A percentile compares a stretch with the other conserved stretches of the same genome.
Conservation (phyloP, 2,113 vertebrate genomes). For the Corythoichthys haematopterus region DNA sequence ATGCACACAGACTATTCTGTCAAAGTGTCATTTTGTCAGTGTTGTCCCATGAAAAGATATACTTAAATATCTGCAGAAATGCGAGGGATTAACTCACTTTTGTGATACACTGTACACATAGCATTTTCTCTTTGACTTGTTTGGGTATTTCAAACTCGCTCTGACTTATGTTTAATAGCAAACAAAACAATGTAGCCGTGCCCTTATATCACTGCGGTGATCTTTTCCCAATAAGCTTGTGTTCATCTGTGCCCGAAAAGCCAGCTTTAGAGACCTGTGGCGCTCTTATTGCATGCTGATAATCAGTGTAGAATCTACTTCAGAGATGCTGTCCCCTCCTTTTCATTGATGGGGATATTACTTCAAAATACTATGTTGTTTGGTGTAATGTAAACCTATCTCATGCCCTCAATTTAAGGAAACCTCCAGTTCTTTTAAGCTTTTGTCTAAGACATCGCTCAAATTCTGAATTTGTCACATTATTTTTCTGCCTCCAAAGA, state of each 20-base stretch:
- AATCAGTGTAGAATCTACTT: conserved; percentile 49
- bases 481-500: not conserved
- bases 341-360: conserved; percentile 59
- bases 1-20: too few relatives aligned
- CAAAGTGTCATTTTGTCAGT: too few relatives aligned
- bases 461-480: not conserved
- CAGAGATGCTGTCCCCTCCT: conserved; percentile 12
- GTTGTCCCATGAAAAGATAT: too few relatives aligned
- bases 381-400: conserved; percentile 12
- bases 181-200: conserved; percentile 33
- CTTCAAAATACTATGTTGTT: not conserved
- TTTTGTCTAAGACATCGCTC: too few relatives aligned
- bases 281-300: conserved; percentile 50
- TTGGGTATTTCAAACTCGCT: conserved; percentile 3
- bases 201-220: conserved; percentile 36
- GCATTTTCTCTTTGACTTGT: conserved; percentile 8
- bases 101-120: not conserved
- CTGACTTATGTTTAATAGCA: conserved; percentile 29
- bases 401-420: not conserved
- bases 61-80: too few relatives aligned
- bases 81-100: too few relatives aligned
- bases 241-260: conserved; percentile 46
- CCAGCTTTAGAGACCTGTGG: conserved; percentile 40
- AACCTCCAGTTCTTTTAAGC: not conserved
- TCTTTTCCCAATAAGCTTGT: conserved; percentile 43